A percentile compares a stretch with the other conserved stretches of the same genome.
Evolutionary conservation across 2,888 invertebrate genomes (phyloP).

Genomic region (Netelia virgata): DNA sequence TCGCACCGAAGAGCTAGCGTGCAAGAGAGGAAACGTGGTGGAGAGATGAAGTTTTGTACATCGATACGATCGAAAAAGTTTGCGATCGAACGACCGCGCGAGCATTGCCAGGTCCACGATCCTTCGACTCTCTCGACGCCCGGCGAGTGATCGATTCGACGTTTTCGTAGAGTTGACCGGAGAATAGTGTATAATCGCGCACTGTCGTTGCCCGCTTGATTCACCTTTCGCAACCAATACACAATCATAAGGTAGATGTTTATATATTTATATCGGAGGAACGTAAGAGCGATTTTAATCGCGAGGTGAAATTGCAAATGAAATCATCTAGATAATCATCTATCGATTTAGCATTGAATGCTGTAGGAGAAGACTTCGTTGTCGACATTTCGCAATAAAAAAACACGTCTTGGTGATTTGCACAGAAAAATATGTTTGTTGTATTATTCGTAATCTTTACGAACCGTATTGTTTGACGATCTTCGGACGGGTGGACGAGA

Average conservation of each 20-base stretch:
- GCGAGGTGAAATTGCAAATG: conserved; percentile 28
- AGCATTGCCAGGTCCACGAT: conserved; percentile 28
- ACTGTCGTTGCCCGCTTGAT: conserved; percentile 34
- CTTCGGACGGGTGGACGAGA: neutral
- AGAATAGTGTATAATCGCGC: conserved; percentile 31
- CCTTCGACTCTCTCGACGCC: conserved; percentile 32
- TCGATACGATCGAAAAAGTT: conserved; percentile 63
- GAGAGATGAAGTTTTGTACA: conserved; percentile 39
- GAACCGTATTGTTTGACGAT: neutral
- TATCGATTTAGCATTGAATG: neutral
- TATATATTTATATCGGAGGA: conserved; percentile 19
- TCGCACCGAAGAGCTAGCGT: conserved; percentile 15
- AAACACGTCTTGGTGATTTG: neutral
- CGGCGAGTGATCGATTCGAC: conserved; percentile 58
- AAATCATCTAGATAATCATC: neutral
- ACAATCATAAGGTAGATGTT: neutral
- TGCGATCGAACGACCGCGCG: conserved; percentile 47
- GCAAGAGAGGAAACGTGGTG: conserved; percentile 49
- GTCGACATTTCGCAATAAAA: neutral
- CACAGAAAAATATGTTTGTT: neutral
- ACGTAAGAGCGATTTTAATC: conserved; percentile 46
- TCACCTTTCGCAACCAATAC: conserved; percentile 59
- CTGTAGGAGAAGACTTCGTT: neutral
- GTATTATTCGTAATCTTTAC: neutral
- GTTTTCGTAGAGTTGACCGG: conserved; percentile 61